These are phyloP conservation scores for Clarias magur DNA, from an alignment of 2,113 vertebrate species.

Conservation along the genomic window DNA sequence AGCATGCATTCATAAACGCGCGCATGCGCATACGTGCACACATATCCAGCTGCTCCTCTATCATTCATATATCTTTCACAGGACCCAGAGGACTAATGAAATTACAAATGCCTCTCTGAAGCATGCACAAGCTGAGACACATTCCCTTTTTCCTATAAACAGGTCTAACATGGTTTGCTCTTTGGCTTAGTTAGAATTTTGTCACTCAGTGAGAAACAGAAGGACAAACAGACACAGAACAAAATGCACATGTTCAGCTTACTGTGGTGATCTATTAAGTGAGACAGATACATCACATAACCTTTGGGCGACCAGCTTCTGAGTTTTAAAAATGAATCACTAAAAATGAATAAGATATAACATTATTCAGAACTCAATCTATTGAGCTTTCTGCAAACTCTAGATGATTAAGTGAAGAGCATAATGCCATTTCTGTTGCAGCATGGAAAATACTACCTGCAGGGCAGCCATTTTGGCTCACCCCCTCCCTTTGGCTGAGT, in stretches of 20 bases:
- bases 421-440: not conserved
- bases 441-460: slow-evolving; percentile 15
- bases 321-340: slow-evolving; percentile 8
- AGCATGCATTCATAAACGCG: not conserved
- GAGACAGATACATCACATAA: slow-evolving; percentile 25
- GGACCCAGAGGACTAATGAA: slow-evolving; percentile 72
- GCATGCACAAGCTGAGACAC: slow-evolving; percentile 25
- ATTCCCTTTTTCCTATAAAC: slow-evolving; percentile 51
- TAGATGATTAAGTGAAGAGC: not conserved
- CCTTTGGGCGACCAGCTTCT: not conserved
- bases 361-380: not conserved
- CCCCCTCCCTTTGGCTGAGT: not conserved
- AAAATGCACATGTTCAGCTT: slow-evolving; percentile 27
- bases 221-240: slow-evolving; percentile 55
- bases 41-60: slow-evolving; percentile 69
- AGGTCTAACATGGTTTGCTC: slow-evolving; percentile 47
- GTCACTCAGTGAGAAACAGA: slow-evolving; percentile 59
- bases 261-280: not conserved
- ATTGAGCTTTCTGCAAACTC: not conserved
- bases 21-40: slow-evolving; percentile 52
- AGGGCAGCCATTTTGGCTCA: slow-evolving; percentile 44
- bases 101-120: slow-evolving; percentile 62
- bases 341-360: not conserved
- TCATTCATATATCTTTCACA: slow-evolving; percentile 72
- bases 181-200: slow-evolving; percentile 72